Conservation (phyloP, 2,113 vertebrate genomes). For the Aphelocoma coerulescens region DNA sequence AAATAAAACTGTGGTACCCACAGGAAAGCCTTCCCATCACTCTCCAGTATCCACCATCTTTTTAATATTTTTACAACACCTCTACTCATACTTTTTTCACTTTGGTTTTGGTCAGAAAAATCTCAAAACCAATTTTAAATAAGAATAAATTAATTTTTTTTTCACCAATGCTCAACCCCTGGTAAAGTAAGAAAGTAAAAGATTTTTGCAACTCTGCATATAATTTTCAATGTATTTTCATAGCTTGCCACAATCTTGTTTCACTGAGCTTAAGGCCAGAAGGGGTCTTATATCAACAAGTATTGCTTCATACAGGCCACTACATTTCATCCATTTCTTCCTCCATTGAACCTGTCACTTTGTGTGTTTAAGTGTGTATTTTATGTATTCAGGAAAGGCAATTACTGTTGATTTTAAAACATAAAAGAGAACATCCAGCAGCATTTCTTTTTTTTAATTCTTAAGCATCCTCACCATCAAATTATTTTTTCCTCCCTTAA, state of each 20-base stretch:
- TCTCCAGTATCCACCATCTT: neutral
- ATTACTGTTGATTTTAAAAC: neutral
- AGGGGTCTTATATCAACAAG: neutral
- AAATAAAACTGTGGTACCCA: neutral
- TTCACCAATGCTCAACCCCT: neutral
- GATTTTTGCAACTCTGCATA: neutral
- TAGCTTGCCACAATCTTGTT: neutral
- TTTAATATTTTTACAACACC: neutral
- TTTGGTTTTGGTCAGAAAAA: neutral
- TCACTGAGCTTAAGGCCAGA: neutral
- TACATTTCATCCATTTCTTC: neutral
- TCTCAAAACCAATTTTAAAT: neutral
- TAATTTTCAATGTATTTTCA: neutral
- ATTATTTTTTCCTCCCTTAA: neutral
- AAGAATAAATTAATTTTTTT: neutral
- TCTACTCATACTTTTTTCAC: neutral
- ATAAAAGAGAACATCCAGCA: neutral
- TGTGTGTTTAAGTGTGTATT: neutral
- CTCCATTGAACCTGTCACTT: neutral
- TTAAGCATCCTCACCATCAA: neutral
- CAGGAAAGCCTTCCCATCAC: neutral
- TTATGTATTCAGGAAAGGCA: neutral
- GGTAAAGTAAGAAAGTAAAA: neutral
- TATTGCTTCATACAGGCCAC: neutral
- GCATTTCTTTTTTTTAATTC: neutral